A percentile compares a stretch with the other conserved stretches of the same genome.
phyloP scores from a whole-genome alignment of 2,888 invertebrate species.

The Hylaea fasciaria region DNA sequence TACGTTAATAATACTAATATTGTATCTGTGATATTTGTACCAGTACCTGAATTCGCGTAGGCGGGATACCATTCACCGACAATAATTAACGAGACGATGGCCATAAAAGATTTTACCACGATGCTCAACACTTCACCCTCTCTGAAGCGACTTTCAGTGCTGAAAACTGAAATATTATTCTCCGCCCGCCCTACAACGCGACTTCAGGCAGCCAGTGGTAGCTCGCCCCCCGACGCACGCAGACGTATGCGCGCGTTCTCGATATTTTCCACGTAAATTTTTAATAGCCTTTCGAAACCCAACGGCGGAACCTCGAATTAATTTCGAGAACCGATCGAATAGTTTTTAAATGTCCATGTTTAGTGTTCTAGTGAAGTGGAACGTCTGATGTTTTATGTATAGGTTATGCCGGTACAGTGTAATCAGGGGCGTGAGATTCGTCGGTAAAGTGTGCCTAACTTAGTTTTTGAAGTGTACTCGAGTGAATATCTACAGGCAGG shows the following conservation, averaged over 20 bases:
- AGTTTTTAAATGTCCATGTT: conserved; percentile 42
- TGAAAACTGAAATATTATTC: conserved; percentile 32
- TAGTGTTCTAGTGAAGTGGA: conserved; percentile 53
- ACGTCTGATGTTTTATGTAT: conserved; percentile 35
- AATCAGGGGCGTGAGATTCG: conserved; percentile 40
- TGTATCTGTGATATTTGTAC: too few species aligned
- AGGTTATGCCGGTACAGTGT: conserved; percentile 25
- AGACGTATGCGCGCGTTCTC: conserved; percentile 40
- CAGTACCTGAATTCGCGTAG: not conserved
- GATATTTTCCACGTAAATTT: conserved; percentile 64
- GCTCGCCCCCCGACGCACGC: conserved; percentile 39
- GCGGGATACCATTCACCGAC: conserved; percentile 1
- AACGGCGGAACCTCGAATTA: conserved; percentile 52
- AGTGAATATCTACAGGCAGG: conserved; percentile 60
- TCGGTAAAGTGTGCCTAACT: conserved; percentile 58
- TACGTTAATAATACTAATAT: too few species aligned
- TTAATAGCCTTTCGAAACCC: conserved; percentile 67
- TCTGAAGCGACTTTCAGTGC: conserved; percentile 28
- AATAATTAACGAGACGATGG: conserved; percentile 2
- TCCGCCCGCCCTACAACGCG: conserved; percentile 42
- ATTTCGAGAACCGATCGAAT: conserved; percentile 49
- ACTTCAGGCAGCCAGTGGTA: conserved; percentile 47
- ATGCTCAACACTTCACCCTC: conserved; percentile 6
- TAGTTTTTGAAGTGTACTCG: conserved; percentile 75
- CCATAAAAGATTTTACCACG: not conserved